Evolutionary conservation across 2,797 vertebrate species (phyloP), one percentile per base, ranked within the genome.

Genomic region (Scolopax rusticola): DNA sequence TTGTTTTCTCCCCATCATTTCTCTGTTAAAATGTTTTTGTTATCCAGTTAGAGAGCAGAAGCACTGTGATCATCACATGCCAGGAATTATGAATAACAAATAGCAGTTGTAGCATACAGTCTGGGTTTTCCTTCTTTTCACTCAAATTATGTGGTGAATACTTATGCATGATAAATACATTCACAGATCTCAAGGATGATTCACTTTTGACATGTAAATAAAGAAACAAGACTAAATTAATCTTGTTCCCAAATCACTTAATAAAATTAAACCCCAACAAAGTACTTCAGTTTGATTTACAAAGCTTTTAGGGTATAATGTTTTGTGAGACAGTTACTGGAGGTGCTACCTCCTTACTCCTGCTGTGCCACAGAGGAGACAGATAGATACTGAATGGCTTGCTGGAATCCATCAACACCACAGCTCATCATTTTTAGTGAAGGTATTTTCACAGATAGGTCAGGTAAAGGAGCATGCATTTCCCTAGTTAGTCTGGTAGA

Each of bases 201-300:
- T 96, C 85, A 93, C 73, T 86, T 95, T 38, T 91, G 87, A 96
- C 63, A 76, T 20, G 54, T 77, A 83, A 95, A 90, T 91, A 86
- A 95, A 92, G 85, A 93, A 91, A 84, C 32, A 88, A 86, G 90
- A 82, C 84, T 90, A 79, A 94, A 94, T 94, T 89, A 89, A 76
- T 84, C 86, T 90, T 53, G 54, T 59, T 92, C 81, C 75, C 45
- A 64, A 56, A 70, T 86, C 93, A 94, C 70, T 90, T 89, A 90
- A 90, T 93, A 94, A 92, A 95, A 92, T 84, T 91, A 93, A 91
- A 86, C 51, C 36, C 51, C 0, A 0, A 48, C 68, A 63, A 88
- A 90, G 83, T 67, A 94, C 48, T 90, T 67, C 54, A 47, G 59
- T 64, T 91, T 95, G 80, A 96, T 94, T 96, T 95, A 94, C 84